These are phyloP conservation scores for Drosophila melanocephala DNA, from an alignment of 2,888 invertebrate species.

Conservation along the genomic window DNA sequence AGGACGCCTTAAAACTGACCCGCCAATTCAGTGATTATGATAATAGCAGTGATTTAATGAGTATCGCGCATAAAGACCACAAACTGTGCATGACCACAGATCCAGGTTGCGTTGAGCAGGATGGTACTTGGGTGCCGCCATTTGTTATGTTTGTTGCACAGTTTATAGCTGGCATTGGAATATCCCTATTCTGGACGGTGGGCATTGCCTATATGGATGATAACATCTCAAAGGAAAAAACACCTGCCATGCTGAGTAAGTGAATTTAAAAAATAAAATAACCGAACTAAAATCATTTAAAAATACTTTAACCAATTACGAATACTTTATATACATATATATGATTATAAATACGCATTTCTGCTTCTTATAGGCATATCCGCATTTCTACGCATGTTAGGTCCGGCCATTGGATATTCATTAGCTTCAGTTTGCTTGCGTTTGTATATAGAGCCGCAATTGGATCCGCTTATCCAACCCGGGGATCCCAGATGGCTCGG, in stretches of 20 bases:
- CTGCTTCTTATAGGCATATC: slow-evolving; percentile 87
- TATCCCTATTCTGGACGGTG: slow-evolving; percentile 89
- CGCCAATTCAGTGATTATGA: slow-evolving; percentile 86
- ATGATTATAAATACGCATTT: background rate
- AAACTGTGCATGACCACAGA: slow-evolving; percentile 51
- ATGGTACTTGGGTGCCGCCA: slow-evolving; percentile 86
- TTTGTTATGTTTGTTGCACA: slow-evolving; percentile 89
- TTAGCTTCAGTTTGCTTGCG: slow-evolving; percentile 88
- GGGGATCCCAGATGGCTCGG: slow-evolving; percentile 92
- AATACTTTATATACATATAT: background rate
- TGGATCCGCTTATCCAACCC: slow-evolving; percentile 88
- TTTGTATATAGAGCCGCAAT: slow-evolving; percentile 88
- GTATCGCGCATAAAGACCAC: slow-evolving; percentile 12
- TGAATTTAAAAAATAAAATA: background rate
- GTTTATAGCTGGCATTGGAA: slow-evolving; percentile 89
- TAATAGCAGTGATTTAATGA: slow-evolving; percentile 79
- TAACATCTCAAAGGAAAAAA: slow-evolving; percentile 89
- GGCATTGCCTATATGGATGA: slow-evolving; percentile 91
- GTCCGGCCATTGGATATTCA: slow-evolving; percentile 88
- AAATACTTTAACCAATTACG: background rate
- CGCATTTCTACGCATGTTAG: slow-evolving; percentile 88
- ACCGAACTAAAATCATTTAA: background rate
- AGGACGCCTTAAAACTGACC: slow-evolving; percentile 88
- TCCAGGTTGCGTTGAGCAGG: slow-evolving; percentile 37
- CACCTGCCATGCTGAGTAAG: slow-evolving; percentile 89